A percentile compares a stretch with the other conserved stretches of the same genome.
These are phyloP conservation scores for Rallus crepitans DNA, from an alignment of 2,797 vertebrate genomes.

Conservation along the genomic window DNA sequence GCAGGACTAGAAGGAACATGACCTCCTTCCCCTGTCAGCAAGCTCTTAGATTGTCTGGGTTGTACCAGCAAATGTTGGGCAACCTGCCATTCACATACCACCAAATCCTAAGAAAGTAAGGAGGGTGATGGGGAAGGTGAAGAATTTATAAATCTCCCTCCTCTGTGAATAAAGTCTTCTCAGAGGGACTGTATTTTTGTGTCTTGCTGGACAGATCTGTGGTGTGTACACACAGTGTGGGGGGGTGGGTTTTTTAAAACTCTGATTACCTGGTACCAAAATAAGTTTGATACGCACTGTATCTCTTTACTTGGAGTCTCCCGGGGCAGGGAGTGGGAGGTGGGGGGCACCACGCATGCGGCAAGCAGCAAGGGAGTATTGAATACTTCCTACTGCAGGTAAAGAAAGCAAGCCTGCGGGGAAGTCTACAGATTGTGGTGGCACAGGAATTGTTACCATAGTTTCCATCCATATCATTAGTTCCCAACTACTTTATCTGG, in stretches of 20 bases:
- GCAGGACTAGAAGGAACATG: neutral
- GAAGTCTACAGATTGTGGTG: neutral
- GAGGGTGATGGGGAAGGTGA: neutral
- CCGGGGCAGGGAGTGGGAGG: neutral
- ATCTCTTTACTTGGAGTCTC: neutral
- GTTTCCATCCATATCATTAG: conserved; percentile 32
- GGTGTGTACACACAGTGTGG: fast-evolving
- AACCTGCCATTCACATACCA: neutral
- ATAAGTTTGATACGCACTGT: neutral
- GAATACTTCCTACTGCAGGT: conserved; percentile 8
- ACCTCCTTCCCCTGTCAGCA: neutral
- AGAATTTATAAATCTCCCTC: neutral
- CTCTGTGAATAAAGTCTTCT: neutral
- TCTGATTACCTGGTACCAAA: neutral
- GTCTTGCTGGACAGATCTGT: neutral
- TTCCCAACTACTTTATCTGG: conserved; percentile 11
- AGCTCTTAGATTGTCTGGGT: neutral
- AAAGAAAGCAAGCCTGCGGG: neutral
- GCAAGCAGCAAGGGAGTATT: neutral
- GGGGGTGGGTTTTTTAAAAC: neutral
- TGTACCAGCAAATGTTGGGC: neutral
- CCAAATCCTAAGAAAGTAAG: neutral
- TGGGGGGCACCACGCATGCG: fast-evolving
- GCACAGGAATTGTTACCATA: conserved; percentile 33
- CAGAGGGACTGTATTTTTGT: neutral